phyloP scores from a whole-genome alignment of 1,140 invertebrate species.

The Lucilia sericata region DNA sequence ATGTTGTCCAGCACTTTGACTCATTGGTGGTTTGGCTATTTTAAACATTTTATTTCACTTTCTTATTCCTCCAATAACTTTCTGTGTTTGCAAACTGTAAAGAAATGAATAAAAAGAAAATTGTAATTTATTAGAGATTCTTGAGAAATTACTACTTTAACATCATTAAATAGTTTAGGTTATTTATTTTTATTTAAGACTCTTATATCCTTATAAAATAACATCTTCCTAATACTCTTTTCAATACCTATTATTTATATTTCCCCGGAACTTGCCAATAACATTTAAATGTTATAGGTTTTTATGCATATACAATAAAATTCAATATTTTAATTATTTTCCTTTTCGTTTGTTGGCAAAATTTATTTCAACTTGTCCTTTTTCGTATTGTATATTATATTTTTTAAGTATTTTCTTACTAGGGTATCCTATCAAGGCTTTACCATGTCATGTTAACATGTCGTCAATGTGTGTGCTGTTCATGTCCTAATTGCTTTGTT shows the following conservation, averaged over 20 bases:
- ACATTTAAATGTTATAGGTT: neutral
- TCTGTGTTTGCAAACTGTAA: neutral
- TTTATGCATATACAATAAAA: neutral
- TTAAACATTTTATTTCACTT: slow-evolving; percentile 14
- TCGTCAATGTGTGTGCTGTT: neutral
- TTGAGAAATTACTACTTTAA: too few relatives aligned
- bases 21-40: slow-evolving; percentile 40
- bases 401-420: neutral
- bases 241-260: too few relatives aligned
- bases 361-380: neutral
- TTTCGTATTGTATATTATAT: neutral
- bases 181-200: too few relatives aligned
- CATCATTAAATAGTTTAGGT: too few relatives aligned
- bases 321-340: slow-evolving; percentile 15
- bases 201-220: too few relatives aligned
- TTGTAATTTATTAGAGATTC: too few relatives aligned
- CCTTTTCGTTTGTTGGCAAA: neutral
- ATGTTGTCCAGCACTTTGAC: slow-evolving; percentile 42
- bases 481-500: slow-evolving; percentile 23
- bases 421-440: neutral
- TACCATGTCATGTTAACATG: slow-evolving; percentile 13
- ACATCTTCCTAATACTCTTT: too few relatives aligned
- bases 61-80: neutral
- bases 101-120: neutral
- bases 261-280: neutral